Evolutionary conservation across 2,113 vertebrate genomes (phyloP).

Genomic region (Hiodon tergisus): DNA sequence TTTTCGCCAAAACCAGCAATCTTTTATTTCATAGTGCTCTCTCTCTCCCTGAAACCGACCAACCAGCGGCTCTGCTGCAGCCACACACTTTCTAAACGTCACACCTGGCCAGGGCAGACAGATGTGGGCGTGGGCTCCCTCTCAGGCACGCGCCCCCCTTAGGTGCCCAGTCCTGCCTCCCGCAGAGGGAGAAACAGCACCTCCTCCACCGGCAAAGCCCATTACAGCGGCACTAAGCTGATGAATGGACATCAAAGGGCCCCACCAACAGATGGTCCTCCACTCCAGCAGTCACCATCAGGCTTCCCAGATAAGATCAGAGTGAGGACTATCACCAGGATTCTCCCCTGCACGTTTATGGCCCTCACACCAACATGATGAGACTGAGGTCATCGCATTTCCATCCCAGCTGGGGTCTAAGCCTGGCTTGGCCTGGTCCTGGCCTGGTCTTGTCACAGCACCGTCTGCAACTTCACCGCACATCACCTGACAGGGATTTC

Average conservation of each 20-base stretch:
- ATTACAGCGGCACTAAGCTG: slow-evolving; percentile 5
- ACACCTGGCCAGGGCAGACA: not conserved
- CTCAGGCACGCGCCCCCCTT: not conserved
- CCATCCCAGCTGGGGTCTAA: not conserved
- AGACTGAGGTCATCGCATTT: not conserved
- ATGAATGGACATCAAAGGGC: slow-evolving; percentile 51
- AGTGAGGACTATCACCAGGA: slow-evolving; percentile 36
- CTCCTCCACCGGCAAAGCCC: not conserved
- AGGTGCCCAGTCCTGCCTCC: too few relatives aligned
- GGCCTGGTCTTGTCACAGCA: not conserved
- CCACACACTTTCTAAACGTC: not conserved
- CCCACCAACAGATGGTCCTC: slow-evolving; percentile 60
- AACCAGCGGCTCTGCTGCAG: not conserved
- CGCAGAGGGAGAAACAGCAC: not conserved
- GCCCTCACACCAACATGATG: not conserved
- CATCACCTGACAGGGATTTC: not conserved
- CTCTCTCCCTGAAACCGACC: not conserved
- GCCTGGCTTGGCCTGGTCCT: not conserved
- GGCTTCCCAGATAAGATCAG: slow-evolving; percentile 54
- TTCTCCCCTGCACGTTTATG: not conserved
- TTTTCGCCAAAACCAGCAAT: too few relatives aligned
- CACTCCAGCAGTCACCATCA: slow-evolving; percentile 53
- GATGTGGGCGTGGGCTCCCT: not conserved
- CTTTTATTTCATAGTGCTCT: not conserved
- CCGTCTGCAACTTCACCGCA: not conserved